Evolutionary conservation across 2,113 vertebrate genomes (phyloP), one percentile per base, ranked within the genome.

Genomic region (Periophthalmus modestus): DNA sequence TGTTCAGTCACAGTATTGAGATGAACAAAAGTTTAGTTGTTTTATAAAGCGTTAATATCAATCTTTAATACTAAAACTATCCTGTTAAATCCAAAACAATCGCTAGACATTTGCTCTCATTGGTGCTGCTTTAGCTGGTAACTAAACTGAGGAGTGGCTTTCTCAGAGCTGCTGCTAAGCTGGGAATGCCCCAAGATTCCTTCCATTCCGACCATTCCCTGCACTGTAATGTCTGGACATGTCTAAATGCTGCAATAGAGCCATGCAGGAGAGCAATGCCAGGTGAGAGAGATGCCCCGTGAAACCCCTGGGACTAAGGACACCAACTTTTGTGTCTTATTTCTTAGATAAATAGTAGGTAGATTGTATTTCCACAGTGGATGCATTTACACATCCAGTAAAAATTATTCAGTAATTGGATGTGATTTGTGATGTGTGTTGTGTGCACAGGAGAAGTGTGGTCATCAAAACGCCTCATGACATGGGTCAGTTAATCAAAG

Each of bases 141-240:
- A 50, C 58, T 66, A 72, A 5, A 69, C 68, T 78, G 76, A 82
- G 89, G 86, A 85, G 84, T 71, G 87, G 87, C 82, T 82, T 69
- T 34, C 71, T 82, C 59, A 11, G 58, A 73, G 84, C 69, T 76
- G 78, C 73, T 75, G 78, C 77, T 67, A 69, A 72, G 82, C 80
- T 84, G 91, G 92, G 92, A 94, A 94, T 93, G 84, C 88, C 91
- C 92, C 79, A 13, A 73, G 89, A 94, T 94, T 93, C 92, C 89
- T 83, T 71, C 72, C 91, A 93, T 94, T 93, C 91, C 87, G 88
- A 67, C 73, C 87, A 91, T 93, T 91, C 91, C 90, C 82, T 80
- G 71, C 75, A 66, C 78, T 85, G 83, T 75, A 82, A 88, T 86
- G 92, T 79, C 92, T 86, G 91, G 88, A 90, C 93, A 86, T 89